Evolutionary conservation across 1,140 invertebrate species (phyloP).

Genomic region (Drosophila bifasciata): DNA sequence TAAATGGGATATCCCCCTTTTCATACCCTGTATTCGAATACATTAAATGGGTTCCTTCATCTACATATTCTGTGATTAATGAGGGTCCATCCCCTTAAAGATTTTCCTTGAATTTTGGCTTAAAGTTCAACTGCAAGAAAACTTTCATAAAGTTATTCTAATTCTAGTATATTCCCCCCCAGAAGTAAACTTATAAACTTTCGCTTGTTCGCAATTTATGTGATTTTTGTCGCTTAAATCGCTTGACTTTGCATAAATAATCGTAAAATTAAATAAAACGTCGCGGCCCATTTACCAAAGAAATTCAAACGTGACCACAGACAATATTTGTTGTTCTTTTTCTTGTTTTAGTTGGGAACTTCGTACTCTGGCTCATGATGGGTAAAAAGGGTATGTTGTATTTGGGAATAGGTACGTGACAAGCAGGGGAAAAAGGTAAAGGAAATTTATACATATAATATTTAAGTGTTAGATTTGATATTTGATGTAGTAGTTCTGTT

Average conservation of each 20-base stretch:
- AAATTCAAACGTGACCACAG: constrained; percentile 71
- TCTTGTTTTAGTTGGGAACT: background rate
- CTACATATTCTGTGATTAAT: constrained; percentile 2
- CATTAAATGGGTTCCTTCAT: background rate
- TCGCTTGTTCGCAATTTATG: constrained; percentile 60
- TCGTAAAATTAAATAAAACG: constrained; percentile 8
- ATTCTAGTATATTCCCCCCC: constrained; percentile 1
- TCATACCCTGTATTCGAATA: constrained; percentile 14
- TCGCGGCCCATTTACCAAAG: constrained; percentile 63
- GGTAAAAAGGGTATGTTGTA: constrained; percentile 2
- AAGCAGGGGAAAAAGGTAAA: too few species aligned
- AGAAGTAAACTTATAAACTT: too few species aligned
- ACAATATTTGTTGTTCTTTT: constrained; percentile 44
- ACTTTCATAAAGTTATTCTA: too few species aligned
- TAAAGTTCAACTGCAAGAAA: too few species aligned
- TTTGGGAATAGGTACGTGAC: too few species aligned
- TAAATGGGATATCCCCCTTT: constrained; percentile 2
- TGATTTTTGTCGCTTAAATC: constrained; percentile 51
- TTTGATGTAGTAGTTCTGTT: too few species aligned
- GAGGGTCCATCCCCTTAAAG: background rate
- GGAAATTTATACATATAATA: background rate
- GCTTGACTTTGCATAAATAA: constrained; percentile 57
- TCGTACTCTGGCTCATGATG: too few species aligned
- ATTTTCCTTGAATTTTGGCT: too few species aligned
- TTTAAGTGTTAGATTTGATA: too few species aligned